These are phyloP conservation scores for Pipistrellus kuhlii DNA, from an alignment of 2,797 vertebrate species.

Conservation along the genomic window DNA sequence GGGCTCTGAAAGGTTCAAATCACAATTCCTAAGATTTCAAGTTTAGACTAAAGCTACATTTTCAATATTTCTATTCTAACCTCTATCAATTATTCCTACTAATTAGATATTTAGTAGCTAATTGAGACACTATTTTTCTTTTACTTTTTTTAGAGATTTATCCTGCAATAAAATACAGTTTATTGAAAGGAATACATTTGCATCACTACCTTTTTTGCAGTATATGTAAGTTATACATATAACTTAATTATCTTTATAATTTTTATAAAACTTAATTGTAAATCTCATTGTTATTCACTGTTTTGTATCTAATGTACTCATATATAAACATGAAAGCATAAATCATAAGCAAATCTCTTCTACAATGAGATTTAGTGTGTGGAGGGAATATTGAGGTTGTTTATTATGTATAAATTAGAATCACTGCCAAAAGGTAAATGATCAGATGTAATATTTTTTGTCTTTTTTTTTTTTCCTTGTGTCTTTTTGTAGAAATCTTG, in stretches of 20 bases:
- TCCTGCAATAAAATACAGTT: constrained; percentile 83
- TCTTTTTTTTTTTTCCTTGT: not conserved
- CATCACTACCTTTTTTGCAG: constrained; percentile 83
- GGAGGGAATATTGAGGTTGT: not conserved
- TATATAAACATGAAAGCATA: not conserved
- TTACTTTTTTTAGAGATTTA: constrained; percentile 83
- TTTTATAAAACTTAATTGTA: constrained; percentile 30
- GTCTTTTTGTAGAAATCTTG: constrained; percentile 80
- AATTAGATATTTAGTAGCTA: not conserved
- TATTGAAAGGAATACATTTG: constrained; percentile 83
- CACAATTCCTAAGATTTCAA: not conserved
- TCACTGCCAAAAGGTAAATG: not conserved
- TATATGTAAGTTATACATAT: constrained; percentile 80
- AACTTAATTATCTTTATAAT: constrained; percentile 30
- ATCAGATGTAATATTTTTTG: constrained; percentile 5
- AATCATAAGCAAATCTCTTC: not conserved
- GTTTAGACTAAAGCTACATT: not conserved
- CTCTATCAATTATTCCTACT: not conserved
- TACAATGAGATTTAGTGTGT: not conserved
- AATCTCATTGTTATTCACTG: not conserved
- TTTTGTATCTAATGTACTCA: not conserved
- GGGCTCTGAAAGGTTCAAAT: not conserved
- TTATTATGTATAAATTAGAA: constrained; percentile 16
- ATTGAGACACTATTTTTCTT: constrained; percentile 55
- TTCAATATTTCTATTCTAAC: not conserved